Base-by-base conservation (phyloP, 1,140 invertebrate species). In the Apocrypta bakeri region DNA sequence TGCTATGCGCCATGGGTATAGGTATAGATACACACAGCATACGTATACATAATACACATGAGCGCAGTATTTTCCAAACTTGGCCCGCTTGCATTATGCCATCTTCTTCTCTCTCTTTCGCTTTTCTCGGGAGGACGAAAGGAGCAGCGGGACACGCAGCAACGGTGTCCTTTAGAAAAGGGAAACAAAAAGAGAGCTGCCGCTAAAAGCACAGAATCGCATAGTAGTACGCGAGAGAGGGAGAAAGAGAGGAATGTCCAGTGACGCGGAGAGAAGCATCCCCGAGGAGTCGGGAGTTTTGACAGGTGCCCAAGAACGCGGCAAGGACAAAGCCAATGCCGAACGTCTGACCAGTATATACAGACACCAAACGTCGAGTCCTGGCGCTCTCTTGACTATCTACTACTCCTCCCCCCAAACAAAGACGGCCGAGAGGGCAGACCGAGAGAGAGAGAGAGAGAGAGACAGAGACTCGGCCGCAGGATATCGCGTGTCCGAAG, bases 141-240 rank as follows among this genome's bases (percentile, higher is more conserved):
- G 25, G 37, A 42, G 37, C 17, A 73, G 37, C 14, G 72, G 33
- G 40, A 48, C 37, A 42, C n/a, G n/a, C 72, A 56, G 72, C n/a
- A 1, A 31, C 29, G 9, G 29, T 8, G 31, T 9, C 37, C n/a
- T 56, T 56, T 56, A 56, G 48, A 56, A 56, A 48, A 80, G 64
- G 37, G 69, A 80, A 40, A 73, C 29, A 80, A 73, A 71, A 73
- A 63, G 48, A 56, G 48, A 56, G 48, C 42, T 14, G 21, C 42
- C 14, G 21, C 42, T n/a, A 73, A 80, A 80, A 72, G 48, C 42
- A 37, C 76, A 31, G 66, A n/a, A n/a, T n/a, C 64, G 21, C 3
- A 61, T 2, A 4, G n/a, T 24, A 40, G n/a, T n/a, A n/a, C 31
- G 71, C 71, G 24, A 24, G n/a, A 69, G 27, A 31, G 25, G 11